A percentile compares a stretch with the other conserved stretches of the same genome.
These are phyloP conservation scores for Cavia aperea DNA, from an alignment of 2,113 vertebrate species.

Conservation along the genomic window DNA sequence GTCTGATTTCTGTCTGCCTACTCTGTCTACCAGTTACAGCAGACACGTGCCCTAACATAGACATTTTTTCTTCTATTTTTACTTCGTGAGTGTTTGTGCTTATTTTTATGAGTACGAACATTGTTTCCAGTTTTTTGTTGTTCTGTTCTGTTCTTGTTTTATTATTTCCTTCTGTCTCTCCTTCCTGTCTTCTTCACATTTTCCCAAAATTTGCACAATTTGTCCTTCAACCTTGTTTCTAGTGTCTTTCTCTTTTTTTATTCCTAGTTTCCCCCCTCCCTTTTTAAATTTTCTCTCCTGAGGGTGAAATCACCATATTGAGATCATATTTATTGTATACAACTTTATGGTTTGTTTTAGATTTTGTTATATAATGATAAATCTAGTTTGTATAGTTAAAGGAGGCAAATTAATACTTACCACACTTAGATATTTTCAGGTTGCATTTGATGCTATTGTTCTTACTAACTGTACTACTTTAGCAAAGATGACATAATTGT, in stretches of 20 bases:
- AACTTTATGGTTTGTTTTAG: neutral
- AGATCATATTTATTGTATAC: neutral
- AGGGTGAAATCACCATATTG: neutral
- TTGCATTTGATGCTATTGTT: neutral
- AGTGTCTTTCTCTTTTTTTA: neutral
- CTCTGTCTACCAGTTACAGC: too few species aligned
- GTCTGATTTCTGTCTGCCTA: too few species aligned
- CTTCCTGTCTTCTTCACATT: neutral
- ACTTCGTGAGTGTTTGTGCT: too few species aligned
- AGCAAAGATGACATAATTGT: neutral
- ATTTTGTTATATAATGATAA: neutral
- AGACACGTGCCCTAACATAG: too few species aligned
- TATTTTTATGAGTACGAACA: too few species aligned
- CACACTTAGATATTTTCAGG: neutral
- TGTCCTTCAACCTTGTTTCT: neutral
- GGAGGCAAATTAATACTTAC: neutral
- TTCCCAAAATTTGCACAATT: neutral
- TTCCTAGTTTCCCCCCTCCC: neutral
- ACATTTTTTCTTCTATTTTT: too few species aligned
- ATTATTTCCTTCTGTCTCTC: neutral
- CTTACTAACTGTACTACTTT: neutral
- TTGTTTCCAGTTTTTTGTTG: too few species aligned
- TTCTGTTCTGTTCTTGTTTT: too few species aligned
- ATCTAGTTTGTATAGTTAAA: neutral
- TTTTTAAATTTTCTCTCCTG: neutral